Base-by-base conservation (phyloP, 2,113 vertebrate species). In the Amblyornis subalaris region DNA sequence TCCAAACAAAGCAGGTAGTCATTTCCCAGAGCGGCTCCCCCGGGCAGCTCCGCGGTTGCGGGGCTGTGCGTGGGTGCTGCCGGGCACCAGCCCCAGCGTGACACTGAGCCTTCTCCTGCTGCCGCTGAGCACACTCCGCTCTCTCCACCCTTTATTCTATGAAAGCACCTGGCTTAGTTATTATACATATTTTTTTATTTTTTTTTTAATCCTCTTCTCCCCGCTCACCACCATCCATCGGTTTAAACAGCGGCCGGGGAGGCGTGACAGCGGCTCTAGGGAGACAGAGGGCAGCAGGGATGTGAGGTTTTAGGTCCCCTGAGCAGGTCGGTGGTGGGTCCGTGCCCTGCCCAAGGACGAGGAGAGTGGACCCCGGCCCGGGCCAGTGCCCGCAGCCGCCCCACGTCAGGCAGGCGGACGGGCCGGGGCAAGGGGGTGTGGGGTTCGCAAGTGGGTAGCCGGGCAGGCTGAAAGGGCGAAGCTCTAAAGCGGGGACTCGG, bases 381-480 rank as follows among this genome's bases (percentile, higher is more conserved):
- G 12, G 10, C 19, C 22, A 2, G 6, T 17, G 36, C 5, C 40
- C 35, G 7, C 24, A 1, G 31, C 35, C 73, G 20, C 22, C 47
- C 11, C 66, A 7, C 3, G 14, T 19, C n/a, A 6, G 31, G 54
- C 40, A 15, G 74, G 26, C 2, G 23, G 21, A 13, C 4, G 11
- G 53, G 20, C 50, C 15, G 2, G 44, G 28, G n/a, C 4, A 17
- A 17, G 25, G 26, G 50, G 61, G n/a, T 7, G 47, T 6, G 15
- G 47, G 16, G 44, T 79, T 72, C 47, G 29, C 66, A 20, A 82
- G 78, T 26, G 82, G 60, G 57, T 50, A 40, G 29, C 50, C 35
- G 89, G 67, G 94, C 91, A 96, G 89, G 48, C 8, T 40, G 87
- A 74, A 96, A 96, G 91, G 95, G 91, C 95, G 87, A 85, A 92